phyloP scores from a whole-genome alignment of 2,113 vertebrate genomes.

The Trematomus loennbergii region DNA sequence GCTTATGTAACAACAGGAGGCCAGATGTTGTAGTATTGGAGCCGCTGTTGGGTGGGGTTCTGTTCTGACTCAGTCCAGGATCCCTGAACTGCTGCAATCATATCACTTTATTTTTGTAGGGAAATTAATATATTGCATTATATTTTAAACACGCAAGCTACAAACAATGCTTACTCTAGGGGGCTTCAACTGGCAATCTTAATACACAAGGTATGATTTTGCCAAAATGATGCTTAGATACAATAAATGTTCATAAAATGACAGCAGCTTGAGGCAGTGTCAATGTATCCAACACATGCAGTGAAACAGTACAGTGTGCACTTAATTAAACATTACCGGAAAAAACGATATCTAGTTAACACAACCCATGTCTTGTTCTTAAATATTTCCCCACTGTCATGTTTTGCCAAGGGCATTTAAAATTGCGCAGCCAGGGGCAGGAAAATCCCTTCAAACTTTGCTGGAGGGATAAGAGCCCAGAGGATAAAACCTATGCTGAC shows the following conservation, averaged over 20 bases:
- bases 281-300: slow-evolving; percentile 27
- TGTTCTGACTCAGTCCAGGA: slow-evolving; percentile 33
- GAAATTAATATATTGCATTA: neutral
- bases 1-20: slow-evolving; percentile 59
- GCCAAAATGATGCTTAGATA: slow-evolving; percentile 11
- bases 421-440: slow-evolving; percentile 59
- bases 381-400: slow-evolving; percentile 53
- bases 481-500: slow-evolving; percentile 77
- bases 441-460: slow-evolving; percentile 79
- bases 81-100: slow-evolving; percentile 6
- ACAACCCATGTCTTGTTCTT: slow-evolving; percentile 23
- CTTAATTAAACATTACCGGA: slow-evolving; percentile 9
- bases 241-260: neutral
- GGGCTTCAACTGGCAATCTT: neutral
- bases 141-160: neutral
- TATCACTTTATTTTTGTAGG: neutral
- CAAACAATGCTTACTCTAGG: neutral
- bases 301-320: slow-evolving; percentile 3
- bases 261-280: slow-evolving; percentile 13
- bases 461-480: slow-evolving; percentile 64
- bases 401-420: slow-evolving; percentile 73
- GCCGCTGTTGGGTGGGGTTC: slow-evolving; percentile 15
- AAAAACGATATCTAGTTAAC: slow-evolving; percentile 23
- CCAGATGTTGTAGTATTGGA: slow-evolving; percentile 50
- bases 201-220: neutral